Percentiles rank a stretch among this genome's conserved stretches.
These are phyloP conservation scores for Ylistrum balloti DNA, from an alignment of 1,140 invertebrate genomes.

Conservation along the genomic window DNA sequence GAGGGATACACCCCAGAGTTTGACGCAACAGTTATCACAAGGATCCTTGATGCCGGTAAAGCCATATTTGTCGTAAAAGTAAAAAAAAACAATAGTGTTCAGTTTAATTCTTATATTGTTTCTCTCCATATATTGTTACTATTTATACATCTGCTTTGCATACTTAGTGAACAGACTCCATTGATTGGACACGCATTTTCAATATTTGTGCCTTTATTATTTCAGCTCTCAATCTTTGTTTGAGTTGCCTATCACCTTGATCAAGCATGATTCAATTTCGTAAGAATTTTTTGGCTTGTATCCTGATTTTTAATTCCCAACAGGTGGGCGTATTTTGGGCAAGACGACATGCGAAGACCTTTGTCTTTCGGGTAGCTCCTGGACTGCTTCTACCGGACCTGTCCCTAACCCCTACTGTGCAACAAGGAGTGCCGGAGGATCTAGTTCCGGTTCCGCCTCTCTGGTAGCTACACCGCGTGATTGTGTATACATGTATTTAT, in stretches of 20 bases:
- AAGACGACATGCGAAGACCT: conserved; percentile 62
- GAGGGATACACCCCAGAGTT: conserved; percentile 75
- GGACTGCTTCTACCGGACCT: conserved; percentile 15
- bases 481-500: too few relatives aligned
- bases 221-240: neutral
- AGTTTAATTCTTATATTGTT: too few relatives aligned
- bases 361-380: conserved; percentile 56
- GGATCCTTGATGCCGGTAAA: conserved; percentile 76
- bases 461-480: conserved; percentile 29
- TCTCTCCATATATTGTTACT: too few relatives aligned
- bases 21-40: conserved; percentile 76
- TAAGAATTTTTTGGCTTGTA: too few relatives aligned
- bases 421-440: conserved; percentile 42
- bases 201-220: too few relatives aligned
- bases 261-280: neutral
- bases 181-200: too few relatives aligned
- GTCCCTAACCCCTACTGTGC: neutral
- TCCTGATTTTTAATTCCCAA: neutral
- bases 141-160: too few relatives aligned
- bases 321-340: conserved; percentile 61
- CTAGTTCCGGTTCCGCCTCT: conserved; percentile 64
- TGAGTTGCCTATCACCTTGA: too few relatives aligned
- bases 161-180: too few relatives aligned
- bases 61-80: too few relatives aligned
- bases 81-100: too few relatives aligned